Evolutionary conservation across 64 coral and sea anemone species (phyloP).

Genomic region (Montipora efflorescens): DNA sequence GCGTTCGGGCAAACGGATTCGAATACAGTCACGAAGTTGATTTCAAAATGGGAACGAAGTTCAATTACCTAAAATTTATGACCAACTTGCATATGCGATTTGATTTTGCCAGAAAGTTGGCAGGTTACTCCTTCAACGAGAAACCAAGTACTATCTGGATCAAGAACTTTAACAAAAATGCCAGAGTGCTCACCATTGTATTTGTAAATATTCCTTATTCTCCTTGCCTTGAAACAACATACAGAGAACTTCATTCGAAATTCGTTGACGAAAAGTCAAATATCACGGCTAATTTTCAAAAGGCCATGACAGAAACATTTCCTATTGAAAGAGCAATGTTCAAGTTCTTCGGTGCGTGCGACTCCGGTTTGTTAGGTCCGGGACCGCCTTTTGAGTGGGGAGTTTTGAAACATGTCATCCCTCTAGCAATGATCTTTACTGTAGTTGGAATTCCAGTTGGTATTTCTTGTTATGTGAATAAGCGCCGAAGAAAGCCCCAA

Average conservation of each 20-base stretch:
- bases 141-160: constrained; percentile 43
- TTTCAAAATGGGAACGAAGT: constrained; percentile 61
- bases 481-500: constrained; percentile 33
- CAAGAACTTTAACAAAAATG: constrained; percentile 55
- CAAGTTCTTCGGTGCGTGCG: constrained; percentile 75
- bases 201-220: constrained; percentile 74
- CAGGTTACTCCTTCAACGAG: constrained; percentile 44
- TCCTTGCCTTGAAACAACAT: constrained; percentile 63
- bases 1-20: constrained; percentile 26
- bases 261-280: constrained; percentile 46
- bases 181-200: constrained; percentile 40
- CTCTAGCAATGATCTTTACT: constrained; percentile 58
- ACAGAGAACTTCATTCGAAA: constrained; percentile 27
- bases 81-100: constrained; percentile 55
- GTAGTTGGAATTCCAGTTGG: constrained; percentile 80
- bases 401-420: constrained; percentile 59
- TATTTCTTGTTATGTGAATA: constrained; percentile 66
- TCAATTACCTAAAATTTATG: constrained; percentile 38
- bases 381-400: constrained; percentile 75
- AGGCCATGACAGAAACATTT: constrained; percentile 67
- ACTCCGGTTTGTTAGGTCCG: neutral
- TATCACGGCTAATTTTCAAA: constrained; percentile 55
- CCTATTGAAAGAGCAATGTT: constrained; percentile 47
- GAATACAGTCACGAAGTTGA: constrained; percentile 71
- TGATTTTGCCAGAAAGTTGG: constrained; percentile 64